These are phyloP conservation scores for Hypomecis punctinalis DNA, from an alignment of 2,888 invertebrate species.

Conservation along the genomic window DNA sequence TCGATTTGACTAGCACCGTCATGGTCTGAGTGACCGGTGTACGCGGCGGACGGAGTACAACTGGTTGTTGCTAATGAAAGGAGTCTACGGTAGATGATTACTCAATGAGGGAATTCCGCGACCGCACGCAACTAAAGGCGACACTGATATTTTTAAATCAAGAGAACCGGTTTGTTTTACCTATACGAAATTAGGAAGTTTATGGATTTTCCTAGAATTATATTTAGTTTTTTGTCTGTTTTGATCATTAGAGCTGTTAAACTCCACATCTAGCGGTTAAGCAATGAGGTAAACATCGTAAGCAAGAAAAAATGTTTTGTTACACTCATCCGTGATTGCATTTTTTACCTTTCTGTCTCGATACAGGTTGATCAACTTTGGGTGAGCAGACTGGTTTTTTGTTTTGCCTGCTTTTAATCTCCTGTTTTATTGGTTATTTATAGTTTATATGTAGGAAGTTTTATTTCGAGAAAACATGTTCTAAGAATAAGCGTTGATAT, in stretches of 20 bases:
- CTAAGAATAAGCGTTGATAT: not conserved
- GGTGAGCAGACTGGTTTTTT: constrained; percentile 20
- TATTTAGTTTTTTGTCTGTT: not conserved
- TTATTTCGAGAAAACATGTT: constrained; percentile 7
- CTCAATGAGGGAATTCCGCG: constrained; percentile 59
- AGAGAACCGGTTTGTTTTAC: constrained; percentile 1
- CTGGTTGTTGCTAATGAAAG: constrained; percentile 38
- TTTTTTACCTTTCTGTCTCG: constrained; percentile 13
- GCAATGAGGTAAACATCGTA: constrained; percentile 17
- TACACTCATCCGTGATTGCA: not conserved
- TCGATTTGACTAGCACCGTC: constrained; percentile 13
- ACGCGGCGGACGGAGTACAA: constrained; percentile 35
- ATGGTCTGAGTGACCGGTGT: constrained; percentile 34
- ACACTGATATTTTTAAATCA: constrained; percentile 17
- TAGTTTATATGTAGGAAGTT: constrained; percentile 15
- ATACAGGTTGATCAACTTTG: constrained; percentile 31
- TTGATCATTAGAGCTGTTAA: not conserved
- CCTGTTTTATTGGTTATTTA: constrained; percentile 8
- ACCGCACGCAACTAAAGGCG: constrained; percentile 32
- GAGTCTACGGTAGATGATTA: constrained; percentile 43
- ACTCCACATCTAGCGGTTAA: constrained; percentile 4
- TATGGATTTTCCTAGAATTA: not conserved
- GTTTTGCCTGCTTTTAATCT: not conserved
- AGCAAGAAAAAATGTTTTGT: constrained; percentile 3
- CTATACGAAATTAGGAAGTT: constrained; percentile 6